These are phyloP conservation scores for Harpagus bidentatus DNA, from an alignment of 2,113 vertebrate genomes.

Conservation along the genomic window DNA sequence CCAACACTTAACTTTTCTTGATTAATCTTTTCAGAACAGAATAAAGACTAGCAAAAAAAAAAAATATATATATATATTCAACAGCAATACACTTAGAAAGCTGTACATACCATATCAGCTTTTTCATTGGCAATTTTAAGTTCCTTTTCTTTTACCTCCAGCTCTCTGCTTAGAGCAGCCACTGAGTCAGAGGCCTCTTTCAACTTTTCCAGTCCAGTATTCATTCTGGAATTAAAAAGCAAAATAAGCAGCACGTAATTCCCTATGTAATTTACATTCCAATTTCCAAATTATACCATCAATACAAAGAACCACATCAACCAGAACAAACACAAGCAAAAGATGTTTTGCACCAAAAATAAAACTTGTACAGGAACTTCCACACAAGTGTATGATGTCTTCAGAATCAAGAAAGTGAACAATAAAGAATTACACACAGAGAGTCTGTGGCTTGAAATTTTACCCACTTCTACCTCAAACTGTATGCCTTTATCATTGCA, in stretches of 20 bases:
- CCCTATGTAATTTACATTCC: background rate
- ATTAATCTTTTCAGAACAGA: background rate
- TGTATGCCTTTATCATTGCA: background rate
- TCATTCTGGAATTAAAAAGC: conserved; percentile 79
- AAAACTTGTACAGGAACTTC: background rate
- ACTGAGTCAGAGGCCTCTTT: conserved; percentile 94
- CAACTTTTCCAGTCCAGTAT: conserved; percentile 90
- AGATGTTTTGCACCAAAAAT: background rate
- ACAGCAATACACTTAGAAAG: background rate
- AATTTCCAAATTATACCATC: background rate
- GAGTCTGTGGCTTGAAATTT: background rate
- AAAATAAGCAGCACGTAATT: background rate
- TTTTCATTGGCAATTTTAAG: conserved; percentile 90
- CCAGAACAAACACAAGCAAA: background rate
- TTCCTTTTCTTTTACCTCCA: conserved; percentile 92
- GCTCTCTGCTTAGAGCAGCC: conserved; percentile 85
- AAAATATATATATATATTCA: too few species aligned
- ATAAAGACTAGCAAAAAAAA: background rate
- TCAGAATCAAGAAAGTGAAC: background rate
- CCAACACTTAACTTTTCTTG: background rate
- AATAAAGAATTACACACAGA: background rate
- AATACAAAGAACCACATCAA: background rate
- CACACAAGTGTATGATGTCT: background rate
- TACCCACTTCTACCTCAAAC: background rate
- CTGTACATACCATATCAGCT: conserved; percentile 84